A percentile compares a stretch with the other conserved stretches of the same genome.
Evolutionary conservation across 1,140 invertebrate genomes (phyloP).

Genomic region (Pseudomyrmex concolor): DNA sequence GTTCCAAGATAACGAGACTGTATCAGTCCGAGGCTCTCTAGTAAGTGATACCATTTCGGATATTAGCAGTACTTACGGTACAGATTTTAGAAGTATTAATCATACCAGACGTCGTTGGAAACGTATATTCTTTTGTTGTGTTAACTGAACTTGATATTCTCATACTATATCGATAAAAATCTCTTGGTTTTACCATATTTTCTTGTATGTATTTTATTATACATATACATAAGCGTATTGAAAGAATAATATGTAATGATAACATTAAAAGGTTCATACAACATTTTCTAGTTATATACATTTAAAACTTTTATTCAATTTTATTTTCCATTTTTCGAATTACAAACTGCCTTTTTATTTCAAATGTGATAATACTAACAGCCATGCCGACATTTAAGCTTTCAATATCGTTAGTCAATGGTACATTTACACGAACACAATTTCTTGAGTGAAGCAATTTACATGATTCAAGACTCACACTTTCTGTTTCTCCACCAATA

Average conservation of each 20-base stretch:
- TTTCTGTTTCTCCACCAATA: slow-evolving; percentile 95
- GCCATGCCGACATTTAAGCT: slow-evolving; percentile 95
- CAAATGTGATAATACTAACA: slow-evolving; percentile 92
- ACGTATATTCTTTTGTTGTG: slow-evolving; percentile 59
- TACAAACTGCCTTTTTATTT: slow-evolving; percentile 91
- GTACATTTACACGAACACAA: slow-evolving; percentile 90
- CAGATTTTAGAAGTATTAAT: slow-evolving; percentile 38
- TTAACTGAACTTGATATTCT: slow-evolving; percentile 49
- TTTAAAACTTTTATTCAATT: slow-evolving; percentile 50
- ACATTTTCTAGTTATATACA: background rate
- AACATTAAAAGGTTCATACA: background rate
- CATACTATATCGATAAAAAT: background rate
- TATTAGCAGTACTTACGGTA: slow-evolving; percentile 21
- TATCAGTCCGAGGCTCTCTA: slow-evolving; percentile 65
- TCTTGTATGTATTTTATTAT: too few species aligned
- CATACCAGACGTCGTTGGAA: slow-evolving; percentile 53
- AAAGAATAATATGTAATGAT: background rate
- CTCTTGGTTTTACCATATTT: background rate
- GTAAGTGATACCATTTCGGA: slow-evolving; percentile 63
- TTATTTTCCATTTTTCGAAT: slow-evolving; percentile 14
- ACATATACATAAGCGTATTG: too few species aligned
- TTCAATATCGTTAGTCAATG: slow-evolving; percentile 91
- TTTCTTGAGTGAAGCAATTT: slow-evolving; percentile 85
- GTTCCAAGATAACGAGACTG: slow-evolving; percentile 59
- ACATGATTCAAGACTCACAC: slow-evolving; percentile 90